Base-by-base conservation (phyloP, 2,888 invertebrate genomes). In the Leptinotarsa peninsularis region DNA sequence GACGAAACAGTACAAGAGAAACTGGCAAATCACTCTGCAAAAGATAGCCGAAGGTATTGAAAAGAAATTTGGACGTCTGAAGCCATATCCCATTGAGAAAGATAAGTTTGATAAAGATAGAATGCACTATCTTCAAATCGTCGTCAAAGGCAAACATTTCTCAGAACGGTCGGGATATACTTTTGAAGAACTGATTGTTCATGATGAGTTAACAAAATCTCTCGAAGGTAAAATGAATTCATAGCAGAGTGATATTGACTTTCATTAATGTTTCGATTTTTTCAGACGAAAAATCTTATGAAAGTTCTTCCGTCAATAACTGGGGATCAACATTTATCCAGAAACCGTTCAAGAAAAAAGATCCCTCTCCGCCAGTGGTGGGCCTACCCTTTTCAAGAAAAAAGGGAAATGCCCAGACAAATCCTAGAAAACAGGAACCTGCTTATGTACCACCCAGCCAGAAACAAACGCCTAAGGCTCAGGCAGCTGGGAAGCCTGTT, bases 21-120 rank as follows among this genome's bases (percentile, higher is more conserved):
- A 84, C 84, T 89, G 89, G 88, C 88, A 86, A 76, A 83, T 84
- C 4, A 84, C 89, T 18, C 89, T 92, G 72, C 91, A 91, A 75
- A 90, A 90, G 75, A 86, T 90, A 79, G 91, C 92, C 72, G 91
- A 93, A 87, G 92, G 92, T 76, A 93, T 96, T 82, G 95, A 95
- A 87, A 91, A 93, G 85, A 92, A 92, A 84, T 93, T 92, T 86
- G 95, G 95, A 1, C 91, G 95, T 66, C 87, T 93, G 82, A 89
- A 89, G 56, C 93, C 95, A 1, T 89, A 92, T 75, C 90, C 93
- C 80, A 91, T 93, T 78, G 92, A 93, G 72, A 91, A 91, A 80
- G 91, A 91, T 75, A 91, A 92, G n/a, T 95, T 93, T 85, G 93
- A 94, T 33, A 91, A 90, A 73, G 91, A 93, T 80, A 92, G 92